phyloP scores from a whole-genome alignment of 2,888 invertebrate species.

The Onchidella celtica region DNA sequence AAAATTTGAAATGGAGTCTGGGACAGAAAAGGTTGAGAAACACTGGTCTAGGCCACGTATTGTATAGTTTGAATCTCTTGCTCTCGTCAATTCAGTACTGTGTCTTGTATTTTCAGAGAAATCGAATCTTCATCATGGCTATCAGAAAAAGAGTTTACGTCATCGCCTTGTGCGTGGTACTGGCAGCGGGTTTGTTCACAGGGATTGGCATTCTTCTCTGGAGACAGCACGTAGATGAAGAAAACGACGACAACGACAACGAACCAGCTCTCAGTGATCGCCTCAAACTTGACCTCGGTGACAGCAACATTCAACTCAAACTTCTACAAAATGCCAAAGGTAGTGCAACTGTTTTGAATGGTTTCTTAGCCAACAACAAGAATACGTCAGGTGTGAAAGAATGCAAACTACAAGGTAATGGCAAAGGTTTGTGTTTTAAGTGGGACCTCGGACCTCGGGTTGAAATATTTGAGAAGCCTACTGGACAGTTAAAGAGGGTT shows the following conservation, averaged over 20 bases:
- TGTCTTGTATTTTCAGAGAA: no score
- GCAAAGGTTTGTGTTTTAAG: constrained; percentile 3
- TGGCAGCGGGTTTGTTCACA: no score
- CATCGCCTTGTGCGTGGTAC: no score
- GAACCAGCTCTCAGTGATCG: background rate
- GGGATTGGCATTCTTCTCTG: no score
- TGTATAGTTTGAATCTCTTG: no score
- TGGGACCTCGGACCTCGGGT: constrained; percentile 14
- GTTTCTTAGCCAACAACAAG: background rate
- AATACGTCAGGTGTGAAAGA: background rate
- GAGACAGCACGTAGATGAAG: no score
- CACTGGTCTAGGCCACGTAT: no score
- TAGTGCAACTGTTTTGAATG: background rate
- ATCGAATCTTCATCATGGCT: no score
- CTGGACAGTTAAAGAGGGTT: background rate
- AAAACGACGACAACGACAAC: background rate
- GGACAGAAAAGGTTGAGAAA: no score
- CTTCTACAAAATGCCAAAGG: background rate
- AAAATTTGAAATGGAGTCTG: no score
- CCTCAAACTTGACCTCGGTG: background rate
- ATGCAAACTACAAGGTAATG: background rate
- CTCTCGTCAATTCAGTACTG: no score
- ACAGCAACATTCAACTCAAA: background rate
- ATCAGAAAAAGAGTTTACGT: no score
- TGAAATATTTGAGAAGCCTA: background rate